phyloP scores from a whole-genome alignment of 2,888 invertebrate species.

The Parthenolecanium corni region DNA sequence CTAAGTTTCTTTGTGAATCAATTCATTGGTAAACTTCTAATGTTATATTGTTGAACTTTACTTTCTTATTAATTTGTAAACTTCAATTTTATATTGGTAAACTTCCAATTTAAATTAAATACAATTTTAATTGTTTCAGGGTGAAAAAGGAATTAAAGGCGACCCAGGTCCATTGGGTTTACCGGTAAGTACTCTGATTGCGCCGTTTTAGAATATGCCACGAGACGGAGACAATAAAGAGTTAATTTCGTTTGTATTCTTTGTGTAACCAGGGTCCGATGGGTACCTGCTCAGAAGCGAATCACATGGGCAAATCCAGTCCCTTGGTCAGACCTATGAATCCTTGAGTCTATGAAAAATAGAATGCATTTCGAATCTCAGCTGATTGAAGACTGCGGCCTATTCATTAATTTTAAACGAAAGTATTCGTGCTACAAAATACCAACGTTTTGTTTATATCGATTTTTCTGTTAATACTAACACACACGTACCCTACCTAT shows the following conservation, averaged over 20 bases:
- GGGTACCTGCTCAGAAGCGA: constrained; percentile 65
- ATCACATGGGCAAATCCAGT: constrained; percentile 61
- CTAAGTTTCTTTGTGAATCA: too few relatives aligned
- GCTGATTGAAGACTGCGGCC: constrained; percentile 24
- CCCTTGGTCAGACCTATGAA: constrained; percentile 53
- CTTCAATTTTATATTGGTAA: too few relatives aligned
- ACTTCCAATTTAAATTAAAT: too few relatives aligned
- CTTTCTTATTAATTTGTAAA: too few relatives aligned
- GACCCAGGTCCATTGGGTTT: constrained; percentile 91
- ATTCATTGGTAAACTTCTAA: too few relatives aligned
- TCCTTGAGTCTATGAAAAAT: constrained; percentile 5
- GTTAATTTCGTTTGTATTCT: constrained; percentile 13
- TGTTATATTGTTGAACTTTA: too few relatives aligned
- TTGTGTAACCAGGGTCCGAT: constrained; percentile 55
- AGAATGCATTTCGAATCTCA: background rate
- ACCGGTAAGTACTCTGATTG: constrained; percentile 57
- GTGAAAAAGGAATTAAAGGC: constrained; percentile 67
- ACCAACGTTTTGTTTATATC: too few relatives aligned
- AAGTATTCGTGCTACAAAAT: too few relatives aligned
- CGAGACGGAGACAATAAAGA: background rate
- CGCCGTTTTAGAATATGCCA: background rate
- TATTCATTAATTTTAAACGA: constrained; percentile 1
- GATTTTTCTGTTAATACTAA: too few relatives aligned
- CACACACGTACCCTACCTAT: too few relatives aligned
- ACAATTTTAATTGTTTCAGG: too few relatives aligned